phyloP scores from a whole-genome alignment of 2,888 invertebrate genomes.

The Ditylenchus weischeri region DNA sequence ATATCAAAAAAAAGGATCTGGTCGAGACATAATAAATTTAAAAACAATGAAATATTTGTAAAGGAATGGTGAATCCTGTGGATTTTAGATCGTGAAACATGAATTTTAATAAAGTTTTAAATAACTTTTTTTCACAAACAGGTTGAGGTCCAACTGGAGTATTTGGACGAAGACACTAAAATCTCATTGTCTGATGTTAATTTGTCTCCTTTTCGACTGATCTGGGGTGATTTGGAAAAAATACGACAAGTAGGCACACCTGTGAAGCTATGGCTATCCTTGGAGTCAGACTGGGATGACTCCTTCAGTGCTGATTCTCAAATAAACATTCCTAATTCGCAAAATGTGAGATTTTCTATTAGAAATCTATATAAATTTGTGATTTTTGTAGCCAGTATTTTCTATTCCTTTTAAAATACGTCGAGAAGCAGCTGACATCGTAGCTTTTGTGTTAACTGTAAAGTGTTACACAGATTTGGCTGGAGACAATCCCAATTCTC shows the following conservation, averaged over 20 bases:
- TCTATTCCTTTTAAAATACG: slow-evolving; percentile 6
- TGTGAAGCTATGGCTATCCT: not conserved
- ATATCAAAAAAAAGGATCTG: too few species aligned
- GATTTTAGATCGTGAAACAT: too few species aligned
- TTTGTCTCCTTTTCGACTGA: slow-evolving; percentile 1
- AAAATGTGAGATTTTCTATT: slow-evolving; percentile 1
- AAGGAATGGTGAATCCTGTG: too few species aligned
- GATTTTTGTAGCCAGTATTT: slow-evolving; percentile 2
- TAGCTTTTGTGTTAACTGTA: not conserved
- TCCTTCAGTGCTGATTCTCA: not conserved
- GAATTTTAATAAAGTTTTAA: not conserved
- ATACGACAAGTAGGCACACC: not conserved
- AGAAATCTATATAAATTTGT: not conserved
- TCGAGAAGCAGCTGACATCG: not conserved
- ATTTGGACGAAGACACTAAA: not conserved
- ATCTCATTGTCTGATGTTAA: not conserved
- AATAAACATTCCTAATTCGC: slow-evolving; percentile 1
- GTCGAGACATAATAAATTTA: too few species aligned
- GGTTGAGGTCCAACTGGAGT: not conserved
- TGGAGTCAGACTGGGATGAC: slow-evolving; percentile 1
- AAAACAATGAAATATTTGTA: too few species aligned
- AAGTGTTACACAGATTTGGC: not conserved
- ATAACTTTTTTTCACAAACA: not conserved
- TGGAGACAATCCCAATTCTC: not conserved
- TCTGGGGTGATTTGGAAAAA: not conserved